Evolutionary conservation across 2,888 invertebrate species (phyloP), one percentile per base, ranked within the genome.

Genomic region (Oligia latruncula): DNA sequence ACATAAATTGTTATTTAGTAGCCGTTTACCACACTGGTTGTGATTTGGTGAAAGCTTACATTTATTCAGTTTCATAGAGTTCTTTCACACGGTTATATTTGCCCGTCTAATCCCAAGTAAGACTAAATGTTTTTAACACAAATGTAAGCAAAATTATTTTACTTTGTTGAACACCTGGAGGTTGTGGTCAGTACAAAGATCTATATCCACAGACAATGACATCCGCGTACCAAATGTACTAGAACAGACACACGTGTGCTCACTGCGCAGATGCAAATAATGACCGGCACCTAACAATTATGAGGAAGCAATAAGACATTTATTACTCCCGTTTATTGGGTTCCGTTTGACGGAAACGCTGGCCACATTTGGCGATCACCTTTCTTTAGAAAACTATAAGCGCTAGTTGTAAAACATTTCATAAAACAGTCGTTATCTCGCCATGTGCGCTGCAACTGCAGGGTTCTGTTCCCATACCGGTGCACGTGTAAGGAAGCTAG

Each of bases 341-440:
- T 72, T 70, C 66, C 70, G 86, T 92, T 92, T 90, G 92, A 92
- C 93, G 94, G 95, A 95, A 94, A 92, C 90, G 85, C 82, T 87
- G 87, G 77, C 91, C 91, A 93, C 94, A 94, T 94, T 94, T 94
- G 94, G 93, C 91, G 94, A 93, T 96, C 95, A 96, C 95, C 96
- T 96, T 96, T 95, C 95, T 94, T 91, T 94, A 93, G 95, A 95
- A 94, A 95, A 93, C 93, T 89, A 90, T 92, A 91, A 91, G 91
- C 90, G 91, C 92, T 94, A 92, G 95, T 93, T 94, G 95, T 96
- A 95, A 96, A 96, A 95, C 94, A 93, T 95, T 95, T 93, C 92
- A 94, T 95, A 95, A 95, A 95, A 94, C 93, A 92, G 92, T 92
- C 92, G 92, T 94, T 93, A 93, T 93, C 93, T 89, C 85, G 92